Percentiles rank a stretch among this genome's conserved stretches.
These are phyloP conservation scores for Laodelphax striatellus DNA, from an alignment of 1,140 invertebrate genomes.

Conservation along the genomic window DNA sequence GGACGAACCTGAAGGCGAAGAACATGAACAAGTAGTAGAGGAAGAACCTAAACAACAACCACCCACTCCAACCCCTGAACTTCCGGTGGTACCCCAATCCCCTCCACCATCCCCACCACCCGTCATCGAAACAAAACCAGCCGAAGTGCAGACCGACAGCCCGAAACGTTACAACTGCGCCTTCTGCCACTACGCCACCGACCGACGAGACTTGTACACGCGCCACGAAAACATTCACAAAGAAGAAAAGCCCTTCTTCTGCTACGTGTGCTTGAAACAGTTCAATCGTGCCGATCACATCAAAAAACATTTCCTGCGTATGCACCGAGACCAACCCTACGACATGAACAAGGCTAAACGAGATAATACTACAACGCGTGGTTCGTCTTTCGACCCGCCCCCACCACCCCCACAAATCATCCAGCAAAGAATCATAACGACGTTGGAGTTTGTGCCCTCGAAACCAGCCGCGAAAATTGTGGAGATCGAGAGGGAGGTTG, in stretches of 20 bases:
- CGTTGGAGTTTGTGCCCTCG: background rate
- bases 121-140: background rate
- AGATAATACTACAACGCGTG: constrained; percentile 19
- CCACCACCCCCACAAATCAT: constrained; percentile 3
- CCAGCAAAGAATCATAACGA: too few species aligned
- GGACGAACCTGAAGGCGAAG: constrained; percentile 25
- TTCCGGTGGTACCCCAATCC: background rate
- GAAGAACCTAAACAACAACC: constrained; percentile 9
- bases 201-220: constrained; percentile 85
- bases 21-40: constrained; percentile 12
- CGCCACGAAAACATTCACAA: constrained; percentile 93
- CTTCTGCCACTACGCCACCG: constrained; percentile 79
- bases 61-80: background rate
- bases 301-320: constrained; percentile 84
- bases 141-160: constrained; percentile 1
- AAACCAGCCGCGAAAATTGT: constrained; percentile 7
- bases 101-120: constrained; percentile 8
- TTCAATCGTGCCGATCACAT: constrained; percentile 92
- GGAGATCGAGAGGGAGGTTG: background rate
- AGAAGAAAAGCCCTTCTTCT: constrained; percentile 86
- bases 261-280: constrained; percentile 81
- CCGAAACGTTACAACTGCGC: constrained; percentile 70
- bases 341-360: constrained; percentile 61
- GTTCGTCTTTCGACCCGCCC: background rate
- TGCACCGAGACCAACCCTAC: constrained; percentile 77